Evolutionary conservation across 1,140 invertebrate species (phyloP), one percentile per base, ranked within the genome.

Genomic region (Eueides isabella): DNA sequence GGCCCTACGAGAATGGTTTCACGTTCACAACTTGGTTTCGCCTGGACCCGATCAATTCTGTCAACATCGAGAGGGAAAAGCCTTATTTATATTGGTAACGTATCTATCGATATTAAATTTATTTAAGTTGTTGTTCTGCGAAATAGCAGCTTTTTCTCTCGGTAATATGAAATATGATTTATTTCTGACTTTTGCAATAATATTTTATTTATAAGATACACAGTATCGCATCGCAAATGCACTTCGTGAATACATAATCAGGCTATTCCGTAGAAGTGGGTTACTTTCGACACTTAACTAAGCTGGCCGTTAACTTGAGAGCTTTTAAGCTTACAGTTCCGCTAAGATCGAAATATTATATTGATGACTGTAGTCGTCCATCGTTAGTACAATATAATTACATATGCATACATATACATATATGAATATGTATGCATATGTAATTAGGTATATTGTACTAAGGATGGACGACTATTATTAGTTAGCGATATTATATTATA

Each of bases 11-110:
- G 94, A 99, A 97, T 94, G 99, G 99, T 61, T 99, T 99, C 95
- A 99, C 99, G 63, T 99, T 99, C 92, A 98, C 98, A 80, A 99
- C 98, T 77, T 99, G 99, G 99, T 98, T 99, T 93, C 95, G 99
- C 73, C 95, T 99, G 83, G 99, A 99, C 95, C 99, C 99, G 82
- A 98, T 99, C 88, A 99, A 99, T 94, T 99, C 98, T 29, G 98
- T 99, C 88, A 99, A 99, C 95, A 99, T 99, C 85, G 99, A 99
- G 94, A 95, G 98, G 82, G 98, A 99, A 94, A 99, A 99, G 93
- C 99, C 99, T 19, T 99, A 99, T 94, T 95, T 99, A 65, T 99
- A 99, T 63, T 90, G 90, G 90, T 92, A 80, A 44, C 16, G 41
- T 44, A 44, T 44, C 41, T 44, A 44, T 5, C 35, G 14, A 35